Percentiles rank a stretch among this genome's conserved stretches.
Evolutionary conservation across 2,113 vertebrate genomes (phyloP).

Genomic region (Oreotrochilus melanogaster): DNA sequence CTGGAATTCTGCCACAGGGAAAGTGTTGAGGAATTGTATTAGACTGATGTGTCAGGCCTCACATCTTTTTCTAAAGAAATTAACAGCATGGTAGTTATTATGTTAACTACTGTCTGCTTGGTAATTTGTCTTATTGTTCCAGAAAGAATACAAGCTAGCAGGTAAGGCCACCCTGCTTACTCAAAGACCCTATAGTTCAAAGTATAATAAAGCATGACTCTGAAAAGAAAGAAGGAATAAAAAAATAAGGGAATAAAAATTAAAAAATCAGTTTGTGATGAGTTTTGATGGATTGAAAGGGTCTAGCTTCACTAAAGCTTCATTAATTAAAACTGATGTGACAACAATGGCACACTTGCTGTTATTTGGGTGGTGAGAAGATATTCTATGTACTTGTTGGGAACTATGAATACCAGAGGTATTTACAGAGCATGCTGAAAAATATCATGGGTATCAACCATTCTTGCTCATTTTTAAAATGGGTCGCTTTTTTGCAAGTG

Average conservation of each 20-base stretch:
- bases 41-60: slow-evolving; percentile 23
- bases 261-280: not conserved
- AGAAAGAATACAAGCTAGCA: not conserved
- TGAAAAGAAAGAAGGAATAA: not conserved
- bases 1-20: not conserved
- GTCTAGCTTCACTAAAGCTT: not conserved
- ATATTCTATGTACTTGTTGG: not conserved
- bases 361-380: not conserved
- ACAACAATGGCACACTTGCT: not conserved
- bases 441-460: not conserved
- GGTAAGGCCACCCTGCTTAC: not conserved
- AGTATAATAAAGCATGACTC: not conserved
- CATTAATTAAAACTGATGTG: not conserved
- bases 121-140: slow-evolving; percentile 3
- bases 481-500: not conserved
- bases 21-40: not conserved
- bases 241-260: not conserved
- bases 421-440: not conserved
- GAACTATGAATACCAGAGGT: not conserved
- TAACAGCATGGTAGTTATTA: not conserved
- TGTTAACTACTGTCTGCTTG: not conserved
- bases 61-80: not conserved
- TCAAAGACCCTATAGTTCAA: not conserved
- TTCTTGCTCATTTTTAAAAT: not conserved
- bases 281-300: not conserved